Evolutionary conservation across 2,888 invertebrate genomes (phyloP).

Genomic region (Osmoderma eremita): DNA sequence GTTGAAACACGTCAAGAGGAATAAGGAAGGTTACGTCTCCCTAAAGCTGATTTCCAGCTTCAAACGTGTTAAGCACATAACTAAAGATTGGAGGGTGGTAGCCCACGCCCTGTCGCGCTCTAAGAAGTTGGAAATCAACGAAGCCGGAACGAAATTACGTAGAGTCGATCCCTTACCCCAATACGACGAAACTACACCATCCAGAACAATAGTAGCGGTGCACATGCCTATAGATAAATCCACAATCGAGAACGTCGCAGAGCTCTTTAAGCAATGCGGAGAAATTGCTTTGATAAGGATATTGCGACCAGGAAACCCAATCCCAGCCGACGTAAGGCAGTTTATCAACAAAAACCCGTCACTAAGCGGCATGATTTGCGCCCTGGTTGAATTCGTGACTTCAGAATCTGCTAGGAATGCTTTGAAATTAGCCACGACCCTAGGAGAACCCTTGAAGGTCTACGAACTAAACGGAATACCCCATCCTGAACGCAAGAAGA

Average conservation of each 20-base stretch:
- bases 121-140: conserved; percentile 86
- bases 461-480: conserved; percentile 79
- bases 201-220: conserved; percentile 89
- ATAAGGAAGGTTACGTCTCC: conserved; percentile 95
- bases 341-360: conserved; percentile 92
- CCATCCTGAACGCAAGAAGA: conserved; percentile 79
- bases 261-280: conserved; percentile 87
- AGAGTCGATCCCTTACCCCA: conserved; percentile 86
- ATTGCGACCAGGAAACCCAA: conserved; percentile 86
- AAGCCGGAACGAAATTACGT: conserved; percentile 88
- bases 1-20: conserved; percentile 91
- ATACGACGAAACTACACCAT: conserved; percentile 92
- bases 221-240: conserved; percentile 86
- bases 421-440: conserved; percentile 72
- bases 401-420: conserved; percentile 88
- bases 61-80: conserved; percentile 92
- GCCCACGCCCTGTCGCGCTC: conserved; percentile 85
- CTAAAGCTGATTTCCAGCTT: conserved; percentile 95
- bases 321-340: conserved; percentile 90
- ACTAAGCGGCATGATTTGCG: conserved; percentile 86
- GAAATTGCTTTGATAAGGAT: conserved; percentile 91
- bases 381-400: conserved; percentile 89
- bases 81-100: conserved; percentile 93
- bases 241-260: conserved; percentile 90
- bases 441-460: conserved; percentile 73